Percentiles rank a stretch among this genome's conserved stretches.
Evolutionary conservation across 2,113 vertebrate genomes (phyloP).

Genomic region (Hemiscyllium ocellatum): DNA sequence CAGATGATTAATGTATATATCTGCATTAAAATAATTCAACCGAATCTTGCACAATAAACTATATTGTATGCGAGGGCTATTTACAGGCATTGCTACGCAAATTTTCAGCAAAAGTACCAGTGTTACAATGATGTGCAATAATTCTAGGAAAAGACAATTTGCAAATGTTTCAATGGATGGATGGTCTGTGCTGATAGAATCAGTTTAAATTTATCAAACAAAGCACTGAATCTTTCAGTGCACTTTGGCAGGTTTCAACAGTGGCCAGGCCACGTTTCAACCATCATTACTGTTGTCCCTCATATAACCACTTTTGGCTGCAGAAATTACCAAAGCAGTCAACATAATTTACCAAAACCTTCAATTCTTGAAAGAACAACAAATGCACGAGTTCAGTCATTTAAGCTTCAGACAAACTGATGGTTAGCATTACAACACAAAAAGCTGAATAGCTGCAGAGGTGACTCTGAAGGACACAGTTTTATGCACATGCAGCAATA

Average conservation of each 20-base stretch:
- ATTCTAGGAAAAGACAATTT: not conserved
- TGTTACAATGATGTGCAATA: not conserved
- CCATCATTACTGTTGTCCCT: not conserved
- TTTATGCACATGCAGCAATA: not conserved
- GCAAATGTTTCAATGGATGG: not conserved
- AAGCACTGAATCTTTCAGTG: not conserved
- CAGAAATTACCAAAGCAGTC: slow-evolving; percentile 13
- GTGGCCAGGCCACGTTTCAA: not conserved
- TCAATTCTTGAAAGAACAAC: not conserved
- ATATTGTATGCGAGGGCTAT: too few species aligned
- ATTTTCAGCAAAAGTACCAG: not conserved
- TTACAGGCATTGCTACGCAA: not conserved
- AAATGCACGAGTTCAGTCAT: not conserved
- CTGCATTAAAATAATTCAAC: not conserved
- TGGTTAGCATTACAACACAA: not conserved
- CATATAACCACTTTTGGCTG: not conserved
- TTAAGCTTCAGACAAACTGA: not conserved
- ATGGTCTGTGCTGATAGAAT: not conserved
- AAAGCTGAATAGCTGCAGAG: not conserved
- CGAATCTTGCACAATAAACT: not conserved
- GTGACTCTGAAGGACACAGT: not conserved
- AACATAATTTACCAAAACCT: slow-evolving; percentile 2
- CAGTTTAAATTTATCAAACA: not conserved
- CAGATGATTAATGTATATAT: not conserved
- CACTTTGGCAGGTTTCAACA: not conserved